Evolutionary conservation across 2,888 invertebrate genomes (phyloP).

Genomic region (Itoplectis maculator): DNA sequence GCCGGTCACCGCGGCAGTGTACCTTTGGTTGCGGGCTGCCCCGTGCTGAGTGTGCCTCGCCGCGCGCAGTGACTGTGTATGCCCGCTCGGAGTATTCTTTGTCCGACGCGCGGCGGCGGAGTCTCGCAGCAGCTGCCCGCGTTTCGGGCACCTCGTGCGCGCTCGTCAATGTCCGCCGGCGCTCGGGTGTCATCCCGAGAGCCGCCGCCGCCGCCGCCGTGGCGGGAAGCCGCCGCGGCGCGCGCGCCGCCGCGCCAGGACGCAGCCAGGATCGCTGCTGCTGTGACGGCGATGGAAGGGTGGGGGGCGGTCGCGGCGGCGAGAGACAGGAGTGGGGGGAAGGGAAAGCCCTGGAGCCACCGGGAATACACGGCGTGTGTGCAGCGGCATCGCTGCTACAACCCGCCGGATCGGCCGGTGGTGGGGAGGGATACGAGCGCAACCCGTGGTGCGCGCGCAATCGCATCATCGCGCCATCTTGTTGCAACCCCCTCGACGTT

Average conservation of each 20-base stretch:
- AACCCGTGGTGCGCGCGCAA: constrained; percentile 68
- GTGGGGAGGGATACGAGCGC: constrained; percentile 30
- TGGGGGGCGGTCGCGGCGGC: too few species aligned
- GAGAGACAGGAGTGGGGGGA: too few species aligned
- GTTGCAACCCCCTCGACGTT: constrained; percentile 72
- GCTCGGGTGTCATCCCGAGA: constrained; percentile 83
- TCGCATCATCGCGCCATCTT: constrained; percentile 70
- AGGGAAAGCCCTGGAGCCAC: constrained; percentile 63
- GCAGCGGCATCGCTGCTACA: constrained; percentile 37
- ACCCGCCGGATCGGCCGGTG: constrained; percentile 12
- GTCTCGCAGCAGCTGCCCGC: constrained; percentile 84
- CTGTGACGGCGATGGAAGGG: too few species aligned
- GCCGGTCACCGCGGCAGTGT: constrained; percentile 71
- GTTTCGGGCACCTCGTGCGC: constrained; percentile 75
- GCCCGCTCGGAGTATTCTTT: constrained; percentile 83
- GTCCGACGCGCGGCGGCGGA: too few species aligned
- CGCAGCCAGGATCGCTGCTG: constrained; percentile 80
- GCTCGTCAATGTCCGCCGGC: constrained; percentile 75
- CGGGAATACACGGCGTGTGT: constrained; percentile 55
- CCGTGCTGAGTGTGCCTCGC: constrained; percentile 84
- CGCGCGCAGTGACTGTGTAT: constrained; percentile 84
- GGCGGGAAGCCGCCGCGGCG: constrained; percentile 84
- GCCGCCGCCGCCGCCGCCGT: constrained; percentile 82
- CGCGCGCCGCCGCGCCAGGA: too few species aligned
- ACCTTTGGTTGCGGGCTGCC: constrained; percentile 84